Base-by-base conservation (phyloP, 1,140 invertebrate genomes). In the Wiebesia pumilae region DNA sequence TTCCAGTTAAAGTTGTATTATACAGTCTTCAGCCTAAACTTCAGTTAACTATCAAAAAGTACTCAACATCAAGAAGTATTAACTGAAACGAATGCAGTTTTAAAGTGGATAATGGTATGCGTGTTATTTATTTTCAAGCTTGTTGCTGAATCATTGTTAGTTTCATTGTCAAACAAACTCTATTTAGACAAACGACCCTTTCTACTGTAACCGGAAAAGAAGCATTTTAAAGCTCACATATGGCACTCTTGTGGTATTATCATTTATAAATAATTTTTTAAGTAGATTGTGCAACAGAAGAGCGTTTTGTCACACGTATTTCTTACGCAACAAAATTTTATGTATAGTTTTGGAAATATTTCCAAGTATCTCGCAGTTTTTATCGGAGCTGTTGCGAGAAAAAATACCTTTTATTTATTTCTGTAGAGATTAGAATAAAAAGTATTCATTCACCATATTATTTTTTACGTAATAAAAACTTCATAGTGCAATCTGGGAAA, bases 401-500 rank as follows among this genome's bases (percentile, higher is more conserved):
- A 14, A 71, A 21, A 71, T 71, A 71, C 7, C 35, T 40, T 40
- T 24, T 33, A 75, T 43, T 75, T 75, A 75, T 75, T 75, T 0
- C 1, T 43, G 30, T 75, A 43, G 43, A 75, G n/a, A 27, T 43
- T 75, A 75, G 7, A 75, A 75, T 33, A 54, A 54, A 24, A 54
- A 10, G 24, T n/a, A 79, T 54, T 79, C 30, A 33, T 79, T 54
- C 33, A 30, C 14, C 14, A 54, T 79, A 16, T 54, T 79, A 3
- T 79, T 54, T 79, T 33, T 54, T 79, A 54, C 30, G 27, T 33
- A 54, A 54, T 62, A 81, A 65, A 62, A 81, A 21, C 54, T 62
- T n/a, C 51, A 67, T 43, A 81, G 80, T 47, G 65, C 27, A 81
- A 51, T 75, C 62, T 58, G 33, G 14, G 27, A 83, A 21, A 58